Percentiles rank a stretch among this genome's conserved stretches.
These are phyloP conservation scores for Pampusana beccarii DNA, from an alignment of 2,113 vertebrate genomes.

Conservation along the genomic window DNA sequence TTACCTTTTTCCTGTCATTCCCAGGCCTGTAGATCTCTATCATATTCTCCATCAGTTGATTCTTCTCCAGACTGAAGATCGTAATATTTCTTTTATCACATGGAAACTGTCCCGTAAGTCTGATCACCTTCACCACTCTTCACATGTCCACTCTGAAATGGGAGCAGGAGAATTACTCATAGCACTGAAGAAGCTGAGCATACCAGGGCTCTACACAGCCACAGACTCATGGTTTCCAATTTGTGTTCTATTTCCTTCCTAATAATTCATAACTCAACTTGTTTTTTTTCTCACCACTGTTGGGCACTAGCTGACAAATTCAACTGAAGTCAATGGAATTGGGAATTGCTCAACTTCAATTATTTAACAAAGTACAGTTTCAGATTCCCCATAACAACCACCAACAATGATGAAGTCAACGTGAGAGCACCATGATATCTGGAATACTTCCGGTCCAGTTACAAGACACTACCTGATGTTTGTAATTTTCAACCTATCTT, in stretches of 20 bases:
- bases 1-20: not conserved
- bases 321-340: not conserved
- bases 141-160: not conserved
- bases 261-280: not conserved
- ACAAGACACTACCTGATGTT: not conserved
- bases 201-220: not conserved
- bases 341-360: not conserved
- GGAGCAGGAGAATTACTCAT: not conserved
- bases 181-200: not conserved
- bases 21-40: not conserved
- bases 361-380: not conserved
- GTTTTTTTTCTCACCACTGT: not conserved
- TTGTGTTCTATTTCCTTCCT: not conserved
- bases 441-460: not conserved
- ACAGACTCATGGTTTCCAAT: not conserved
- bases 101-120: not conserved
- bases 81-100: not conserved
- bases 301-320: not conserved
- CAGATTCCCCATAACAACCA: not conserved
- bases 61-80: not conserved
- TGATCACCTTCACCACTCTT: not conserved
- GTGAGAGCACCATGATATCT: fast-evolving
- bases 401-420: not conserved
- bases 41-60: not conserved
- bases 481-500: not conserved